Conservation (phyloP, 2,888 invertebrate species). For the Cepaea hortensis region DNA sequence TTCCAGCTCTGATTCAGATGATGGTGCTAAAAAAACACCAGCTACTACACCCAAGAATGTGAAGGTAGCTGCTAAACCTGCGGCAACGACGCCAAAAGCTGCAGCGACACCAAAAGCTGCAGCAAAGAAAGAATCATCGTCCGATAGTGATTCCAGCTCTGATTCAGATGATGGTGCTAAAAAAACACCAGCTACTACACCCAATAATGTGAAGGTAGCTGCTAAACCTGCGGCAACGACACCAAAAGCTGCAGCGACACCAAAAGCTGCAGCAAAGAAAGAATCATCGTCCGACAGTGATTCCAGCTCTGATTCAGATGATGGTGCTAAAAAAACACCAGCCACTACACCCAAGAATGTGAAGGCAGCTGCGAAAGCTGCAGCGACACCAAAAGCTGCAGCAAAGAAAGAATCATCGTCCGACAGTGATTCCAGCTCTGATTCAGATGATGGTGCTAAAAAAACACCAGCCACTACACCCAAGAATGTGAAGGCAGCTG, state of each 20-base stretch:
- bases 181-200: background rate
- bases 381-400: slow-evolving; percentile 45
- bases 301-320: slow-evolving; percentile 3
- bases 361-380: background rate
- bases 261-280: background rate
- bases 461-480: background rate
- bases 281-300: background rate
- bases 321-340: background rate
- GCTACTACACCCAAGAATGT: background rate
- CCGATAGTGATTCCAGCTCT: slow-evolving; percentile 58
- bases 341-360: background rate
- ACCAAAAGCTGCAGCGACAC: slow-evolving; percentile 15
- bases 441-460: slow-evolving; percentile 35
- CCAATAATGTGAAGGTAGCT: no score
- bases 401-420: slow-evolving; percentile 49
- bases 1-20: slow-evolving; percentile 49
- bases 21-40: background rate
- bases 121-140: slow-evolving; percentile 36
- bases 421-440: slow-evolving; percentile 39
- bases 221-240: background rate
- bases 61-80: background rate
- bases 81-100: background rate
- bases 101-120: slow-evolving; percentile 29
- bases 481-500: background rate
- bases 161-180: slow-evolving; percentile 54